These are phyloP conservation scores for Macropodus opercularis DNA, from an alignment of 2,797 vertebrate species.

Conservation along the genomic window DNA sequence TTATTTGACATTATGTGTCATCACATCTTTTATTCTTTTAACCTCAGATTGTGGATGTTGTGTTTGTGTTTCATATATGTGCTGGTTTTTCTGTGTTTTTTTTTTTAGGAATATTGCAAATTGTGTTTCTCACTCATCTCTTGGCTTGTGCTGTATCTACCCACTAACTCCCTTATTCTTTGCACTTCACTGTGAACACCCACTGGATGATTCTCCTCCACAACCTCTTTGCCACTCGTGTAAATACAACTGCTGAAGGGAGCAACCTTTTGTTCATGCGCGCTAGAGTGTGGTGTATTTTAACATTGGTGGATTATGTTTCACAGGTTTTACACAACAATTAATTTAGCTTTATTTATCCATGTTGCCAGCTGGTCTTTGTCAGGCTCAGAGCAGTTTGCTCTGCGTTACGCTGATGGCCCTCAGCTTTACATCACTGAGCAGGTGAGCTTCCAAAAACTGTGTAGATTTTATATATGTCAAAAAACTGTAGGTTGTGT, in stretches of 20 bases:
- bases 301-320: conserved; percentile 17
- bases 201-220: conserved; percentile 55
- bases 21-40: background rate
- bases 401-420: conserved; percentile 94
- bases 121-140: conserved; percentile 21
- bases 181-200: conserved; percentile 53
- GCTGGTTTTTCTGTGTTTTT: conserved; percentile 6
- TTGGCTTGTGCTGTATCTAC: conserved; percentile 31
- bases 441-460: conserved; percentile 82
- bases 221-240: conserved; percentile 37
- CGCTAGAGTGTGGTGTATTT: conserved; percentile 24
- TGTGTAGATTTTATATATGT: background rate
- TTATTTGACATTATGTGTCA: background rate
- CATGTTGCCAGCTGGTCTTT: conserved; percentile 88
- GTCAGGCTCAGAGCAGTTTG: conserved; percentile 95
- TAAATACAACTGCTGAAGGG: conserved; percentile 49
- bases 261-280: conserved; percentile 45
- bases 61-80: conserved; percentile 1
- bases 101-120: conserved; percentile 13
- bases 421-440: conserved; percentile 98
- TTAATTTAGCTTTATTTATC: conserved; percentile 10
- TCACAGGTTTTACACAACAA: background rate
- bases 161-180: conserved; percentile 44
- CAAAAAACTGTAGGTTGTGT: background rate
- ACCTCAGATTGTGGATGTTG: background rate